Percentiles rank a stretch among this genome's conserved stretches.
Conservation (phyloP, 53 echinoderm and acorn worm genomes). For the Temnopleurus reevesii region DNA sequence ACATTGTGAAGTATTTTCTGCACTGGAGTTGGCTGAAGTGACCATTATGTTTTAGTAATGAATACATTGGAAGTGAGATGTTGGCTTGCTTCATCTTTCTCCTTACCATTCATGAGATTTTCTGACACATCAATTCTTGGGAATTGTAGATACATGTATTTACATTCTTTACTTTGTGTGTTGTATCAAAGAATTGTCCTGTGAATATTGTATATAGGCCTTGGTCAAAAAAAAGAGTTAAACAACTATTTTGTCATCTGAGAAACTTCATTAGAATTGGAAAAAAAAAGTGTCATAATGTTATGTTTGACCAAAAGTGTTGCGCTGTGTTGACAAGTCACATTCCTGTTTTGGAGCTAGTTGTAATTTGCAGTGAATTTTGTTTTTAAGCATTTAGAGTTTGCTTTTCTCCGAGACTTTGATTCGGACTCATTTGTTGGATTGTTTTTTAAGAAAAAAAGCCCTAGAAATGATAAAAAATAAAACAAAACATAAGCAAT, state of each 20-base stretch:
- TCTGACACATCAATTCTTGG: neutral
- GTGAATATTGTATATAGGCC: constrained; percentile 27
- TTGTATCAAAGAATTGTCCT: neutral
- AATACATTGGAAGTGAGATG: too few relatives aligned
- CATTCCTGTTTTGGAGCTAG: neutral
- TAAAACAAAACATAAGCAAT: constrained; percentile 6
- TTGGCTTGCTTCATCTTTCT: too few relatives aligned
- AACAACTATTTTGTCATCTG: neutral
- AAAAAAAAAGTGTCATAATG: neutral
- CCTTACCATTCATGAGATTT: neutral
- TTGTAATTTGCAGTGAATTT: constrained; percentile 12
- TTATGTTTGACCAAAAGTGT: constrained; percentile 14
- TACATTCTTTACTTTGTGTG: neutral
- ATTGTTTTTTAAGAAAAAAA: constrained; percentile 39
- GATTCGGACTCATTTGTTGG: neutral
- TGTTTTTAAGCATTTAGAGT: neutral
- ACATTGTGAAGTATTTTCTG: too few relatives aligned
- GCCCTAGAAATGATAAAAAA: too few relatives aligned
- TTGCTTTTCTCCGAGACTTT: neutral
- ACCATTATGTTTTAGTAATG: too few relatives aligned
- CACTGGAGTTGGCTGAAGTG: too few relatives aligned
- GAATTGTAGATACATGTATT: neutral
- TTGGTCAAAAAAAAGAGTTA: neutral
- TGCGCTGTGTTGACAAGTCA: neutral
- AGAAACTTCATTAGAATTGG: neutral